Evolutionary conservation across 2,888 invertebrate genomes (phyloP), one percentile per base, ranked within the genome.

Genomic region (Leptura quadrifasciata): DNA sequence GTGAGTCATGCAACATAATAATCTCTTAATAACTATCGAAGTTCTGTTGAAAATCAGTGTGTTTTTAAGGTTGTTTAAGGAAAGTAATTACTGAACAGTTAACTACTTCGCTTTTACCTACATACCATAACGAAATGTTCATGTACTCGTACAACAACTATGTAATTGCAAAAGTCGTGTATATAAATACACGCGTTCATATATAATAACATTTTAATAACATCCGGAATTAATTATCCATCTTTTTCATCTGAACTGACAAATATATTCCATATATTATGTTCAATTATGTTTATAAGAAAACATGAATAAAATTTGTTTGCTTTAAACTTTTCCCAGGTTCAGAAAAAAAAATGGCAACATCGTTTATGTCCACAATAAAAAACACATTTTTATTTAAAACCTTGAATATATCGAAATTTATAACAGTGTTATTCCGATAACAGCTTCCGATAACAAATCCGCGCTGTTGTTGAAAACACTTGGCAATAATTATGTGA

Each of bases 221-320:
- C 63, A 63, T 63, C 63, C 63, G 63, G 63, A 63, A 21, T 63
- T 35, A 63, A 63, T 63, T 63, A 63, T 39, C 39, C 63, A 20
- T 10, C n/a, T n/a, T 47, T 47, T 5, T n/a, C 17, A n/a, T n/a
- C 5, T 15, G 0, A 39, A 47, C n/a, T 15, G 47, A n/a, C 47
- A n/a, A 47, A 5, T 47, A 12, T 47, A n/a, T 47, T 47, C n/a
- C 15, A 17, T 47, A 47, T 10, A 12, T 39, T 39, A 15, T 39
- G 39, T 39, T 10, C 0, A 39, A 39, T 8, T 31, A 31, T 31
- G 8, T 31, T 31, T 31, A 31, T 31, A 31, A 31, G 27, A 31
- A n/a, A 31, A 6, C 6, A 6, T 31, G 6, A 31, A 31, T 31
- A 8, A 31, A 31, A 31, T 31, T 5, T 4, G 5, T 31, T 31